Percentiles rank a stretch among this genome's conserved stretches.
Conservation (phyloP, 2,113 vertebrate genomes). For the Pimephales promelas region DNA sequence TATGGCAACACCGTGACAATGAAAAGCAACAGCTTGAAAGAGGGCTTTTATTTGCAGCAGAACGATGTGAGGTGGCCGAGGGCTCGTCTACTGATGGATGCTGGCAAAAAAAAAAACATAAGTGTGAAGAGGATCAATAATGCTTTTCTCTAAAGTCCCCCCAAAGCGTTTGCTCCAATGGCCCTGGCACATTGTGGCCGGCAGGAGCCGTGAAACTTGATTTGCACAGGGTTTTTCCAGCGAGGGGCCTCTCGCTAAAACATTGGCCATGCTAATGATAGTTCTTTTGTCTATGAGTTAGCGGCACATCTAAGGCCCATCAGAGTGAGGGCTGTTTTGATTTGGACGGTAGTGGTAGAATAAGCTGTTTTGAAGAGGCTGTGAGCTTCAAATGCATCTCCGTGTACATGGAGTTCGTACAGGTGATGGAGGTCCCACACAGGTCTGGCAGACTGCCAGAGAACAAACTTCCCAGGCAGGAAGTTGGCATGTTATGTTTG, state of each 20-base stretch:
- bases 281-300: slow-evolving; percentile 44
- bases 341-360: slow-evolving; percentile 27
- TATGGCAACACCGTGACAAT: slow-evolving; percentile 23
- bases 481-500: background rate
- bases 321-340: slow-evolving; percentile 17
- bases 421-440: slow-evolving; percentile 3
- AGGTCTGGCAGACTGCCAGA: background rate
- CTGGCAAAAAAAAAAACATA: slow-evolving; percentile 24
- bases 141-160: slow-evolving; percentile 46
- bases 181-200: slow-evolving; percentile 40
- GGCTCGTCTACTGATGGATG: slow-evolving; percentile 46
- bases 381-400: background rate
- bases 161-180: slow-evolving; percentile 27
- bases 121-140: slow-evolving; percentile 52
- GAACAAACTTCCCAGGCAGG: background rate
- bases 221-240: slow-evolving; percentile 55
- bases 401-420: slow-evolving; percentile 4
- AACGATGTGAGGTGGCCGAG: slow-evolving; percentile 29
- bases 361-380: slow-evolving; percentile 19
- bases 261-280: slow-evolving; percentile 55
- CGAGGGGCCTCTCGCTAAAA: slow-evolving; percentile 49
- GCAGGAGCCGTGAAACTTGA: slow-evolving; percentile 57
- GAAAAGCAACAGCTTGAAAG: slow-evolving; percentile 41
- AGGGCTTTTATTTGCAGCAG: slow-evolving; percentile 27
- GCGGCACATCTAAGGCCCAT: slow-evolving; percentile 29